Base-by-base conservation (phyloP, 2,888 invertebrate species). In the Gisinianus flammeolus region DNA sequence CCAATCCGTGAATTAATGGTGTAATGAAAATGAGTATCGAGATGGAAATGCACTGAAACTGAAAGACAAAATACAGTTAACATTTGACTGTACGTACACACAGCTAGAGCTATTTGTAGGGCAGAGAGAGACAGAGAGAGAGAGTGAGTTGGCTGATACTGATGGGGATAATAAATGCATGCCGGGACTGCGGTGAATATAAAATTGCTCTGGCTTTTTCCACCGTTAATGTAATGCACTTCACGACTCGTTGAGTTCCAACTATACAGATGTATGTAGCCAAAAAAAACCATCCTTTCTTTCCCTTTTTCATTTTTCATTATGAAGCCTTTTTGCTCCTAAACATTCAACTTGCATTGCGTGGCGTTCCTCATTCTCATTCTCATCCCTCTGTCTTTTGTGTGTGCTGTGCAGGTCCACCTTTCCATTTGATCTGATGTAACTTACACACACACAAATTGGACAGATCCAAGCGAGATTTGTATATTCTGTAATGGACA, bases 181-280 rank as follows among this genome's bases (percentile, higher is more conserved):
- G 54, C 16, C 6, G 16, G 5, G 54, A 8, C 6, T 54, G 8
- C 16, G 19, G 28, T 64, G 62, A 6, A 6, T 64, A 16, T 64
- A 58, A 58, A 12, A 58, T 12, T 64, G 10, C 22, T 64, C 6
- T 64, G 12, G 3, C 30, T 30, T 19, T 19, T 26, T 19, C 66
- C 19, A 22, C 19, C 19, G n/a, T 28, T 19, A 22, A 24, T 44
- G 26, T 44, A 22, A 5, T 68, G 68, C 22, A 44, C 44, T 68
- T 68, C 68, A 68, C 68, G 68, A 68, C 35, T 68, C 33, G 44
- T 12, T 68, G 68, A 68, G 68, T 68, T 68, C 68, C n/a, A n/a
- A n/a, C n/a, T n/a, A n/a, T 35, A 35, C 35, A 35, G 35, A 8
- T 12, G 35, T 35, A 12, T 16, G 44, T 44, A 44, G 44, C 3